phyloP scores from a whole-genome alignment of 2,888 invertebrate genomes.

The Stenichneumon culpator region DNA sequence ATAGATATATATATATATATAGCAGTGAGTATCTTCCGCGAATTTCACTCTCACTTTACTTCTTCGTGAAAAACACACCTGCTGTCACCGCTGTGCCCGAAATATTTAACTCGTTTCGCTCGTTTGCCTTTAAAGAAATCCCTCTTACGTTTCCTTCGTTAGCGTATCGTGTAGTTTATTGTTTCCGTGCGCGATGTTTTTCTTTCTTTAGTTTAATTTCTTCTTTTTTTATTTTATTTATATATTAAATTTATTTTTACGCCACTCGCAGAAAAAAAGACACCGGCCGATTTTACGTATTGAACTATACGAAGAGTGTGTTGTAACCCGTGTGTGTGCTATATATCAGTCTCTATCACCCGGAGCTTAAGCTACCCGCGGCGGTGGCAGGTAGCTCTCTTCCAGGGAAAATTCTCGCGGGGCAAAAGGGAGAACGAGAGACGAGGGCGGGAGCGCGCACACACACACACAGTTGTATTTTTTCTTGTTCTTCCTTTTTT shows the following conservation, averaged over 20 bases:
- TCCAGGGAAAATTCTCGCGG: conserved; percentile 47
- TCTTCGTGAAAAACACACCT: not conserved
- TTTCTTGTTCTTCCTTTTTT: conserved; percentile 47
- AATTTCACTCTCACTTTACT: conserved; percentile 9
- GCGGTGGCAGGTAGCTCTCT: conserved; percentile 42
- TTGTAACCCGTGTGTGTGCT: conserved; percentile 22
- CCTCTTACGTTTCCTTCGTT: too few species aligned
- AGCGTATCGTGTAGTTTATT: too few species aligned
- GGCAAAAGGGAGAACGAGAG: conserved; percentile 29
- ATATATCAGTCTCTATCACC: not conserved
- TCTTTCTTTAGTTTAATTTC: too few species aligned
- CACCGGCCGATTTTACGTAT: not conserved
- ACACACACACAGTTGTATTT: conserved; percentile 44
- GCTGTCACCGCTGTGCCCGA: not conserved
- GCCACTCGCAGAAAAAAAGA: not conserved
- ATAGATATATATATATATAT: not conserved
- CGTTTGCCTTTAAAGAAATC: not conserved
- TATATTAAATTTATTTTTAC: not conserved
- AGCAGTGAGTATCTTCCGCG: not conserved
- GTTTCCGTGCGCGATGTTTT: too few species aligned
- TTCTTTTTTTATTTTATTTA: too few species aligned
- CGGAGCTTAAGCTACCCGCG: conserved; percentile 41
- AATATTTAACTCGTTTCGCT: not conserved
- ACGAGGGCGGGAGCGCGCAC: conserved; percentile 59
- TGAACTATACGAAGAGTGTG: not conserved